Conservation (phyloP, 1,140 invertebrate species). For the Drosophila sproati region DNA sequence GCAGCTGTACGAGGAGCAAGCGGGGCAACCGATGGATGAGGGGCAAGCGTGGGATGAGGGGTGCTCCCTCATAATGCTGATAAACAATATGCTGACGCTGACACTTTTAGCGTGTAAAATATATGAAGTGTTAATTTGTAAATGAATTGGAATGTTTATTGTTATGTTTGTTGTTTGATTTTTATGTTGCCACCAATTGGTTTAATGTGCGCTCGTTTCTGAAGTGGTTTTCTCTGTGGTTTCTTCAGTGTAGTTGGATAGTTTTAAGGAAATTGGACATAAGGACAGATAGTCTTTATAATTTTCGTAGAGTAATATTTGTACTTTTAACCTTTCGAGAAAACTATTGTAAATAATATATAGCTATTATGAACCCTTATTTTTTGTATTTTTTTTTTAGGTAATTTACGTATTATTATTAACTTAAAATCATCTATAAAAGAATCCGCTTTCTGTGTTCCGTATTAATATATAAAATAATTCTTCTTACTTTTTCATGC, state of each 20-base stretch:
- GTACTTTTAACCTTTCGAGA: too few species aligned
- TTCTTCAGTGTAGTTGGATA: not conserved
- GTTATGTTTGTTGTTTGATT: constrained; percentile 58
- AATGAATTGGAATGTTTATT: constrained; percentile 67
- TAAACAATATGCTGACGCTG: constrained; percentile 40
- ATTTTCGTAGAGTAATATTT: too few species aligned
- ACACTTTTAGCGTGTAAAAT: constrained; percentile 52
- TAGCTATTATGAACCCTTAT: not conserved
- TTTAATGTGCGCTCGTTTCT: constrained; percentile 4
- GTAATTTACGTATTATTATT: too few species aligned
- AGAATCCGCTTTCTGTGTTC: too few species aligned
- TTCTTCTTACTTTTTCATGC: too few species aligned
- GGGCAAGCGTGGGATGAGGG: not conserved
- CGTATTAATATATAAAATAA: too few species aligned
- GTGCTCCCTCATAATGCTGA: not conserved
- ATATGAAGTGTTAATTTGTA: constrained; percentile 81
- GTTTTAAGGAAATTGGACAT: not conserved
- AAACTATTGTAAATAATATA: too few species aligned
- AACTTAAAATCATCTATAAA: too few species aligned
- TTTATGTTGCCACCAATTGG: constrained; percentile 64
- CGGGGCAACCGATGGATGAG: too few species aligned
- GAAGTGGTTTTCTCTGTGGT: not conserved
- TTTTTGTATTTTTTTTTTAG: not conserved
- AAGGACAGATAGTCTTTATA: too few species aligned
- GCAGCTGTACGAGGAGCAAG: not conserved